These are phyloP conservation scores for Cerceris ruficornis DNA, from an alignment of 2,888 invertebrate genomes.

Conservation along the genomic window DNA sequence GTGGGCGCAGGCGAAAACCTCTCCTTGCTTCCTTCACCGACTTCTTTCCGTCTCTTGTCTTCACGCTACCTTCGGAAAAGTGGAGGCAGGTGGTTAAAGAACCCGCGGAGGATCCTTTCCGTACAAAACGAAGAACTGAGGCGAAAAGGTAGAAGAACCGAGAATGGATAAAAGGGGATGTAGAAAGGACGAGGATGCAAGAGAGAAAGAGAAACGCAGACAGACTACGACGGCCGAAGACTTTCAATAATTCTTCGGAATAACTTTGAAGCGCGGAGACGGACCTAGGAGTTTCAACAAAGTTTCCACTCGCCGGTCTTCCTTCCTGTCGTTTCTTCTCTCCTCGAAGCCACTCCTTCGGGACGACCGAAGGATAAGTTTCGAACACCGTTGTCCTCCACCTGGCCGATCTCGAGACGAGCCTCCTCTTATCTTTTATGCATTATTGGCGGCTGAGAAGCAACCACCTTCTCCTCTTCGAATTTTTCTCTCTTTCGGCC, in stretches of 20 bases:
- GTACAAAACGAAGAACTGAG: slow-evolving; percentile 30
- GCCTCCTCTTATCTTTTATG: slow-evolving; percentile 76
- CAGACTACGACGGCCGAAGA: slow-evolving; percentile 59
- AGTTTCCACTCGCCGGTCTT: slow-evolving; percentile 46
- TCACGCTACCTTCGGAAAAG: slow-evolving; percentile 33
- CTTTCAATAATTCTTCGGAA: slow-evolving; percentile 77
- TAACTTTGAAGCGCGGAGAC: slow-evolving; percentile 70
- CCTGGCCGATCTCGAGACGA: slow-evolving; percentile 45
- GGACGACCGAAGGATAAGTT: slow-evolving; percentile 57
- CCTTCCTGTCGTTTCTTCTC: slow-evolving; percentile 16
- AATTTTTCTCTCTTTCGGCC: not conserved
- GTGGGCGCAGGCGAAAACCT: slow-evolving; percentile 57
- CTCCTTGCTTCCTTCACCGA: slow-evolving; percentile 6
- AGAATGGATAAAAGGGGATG: not conserved
- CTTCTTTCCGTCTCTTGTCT: slow-evolving; percentile 25
- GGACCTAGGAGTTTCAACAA: slow-evolving; percentile 60
- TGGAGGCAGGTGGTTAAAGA: slow-evolving; percentile 56
- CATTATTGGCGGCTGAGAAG: slow-evolving; percentile 69
- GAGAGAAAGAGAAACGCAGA: not conserved
- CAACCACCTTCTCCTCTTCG: slow-evolving; percentile 30
- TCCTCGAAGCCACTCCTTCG: slow-evolving; percentile 17
- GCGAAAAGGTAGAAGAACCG: not conserved
- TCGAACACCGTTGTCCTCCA: slow-evolving; percentile 54
- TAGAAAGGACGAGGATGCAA: slow-evolving; percentile 15
- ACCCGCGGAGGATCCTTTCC: slow-evolving; percentile 41